Conservation (phyloP, 2,888 invertebrate species). For the Oscheius myriophilus region DNA sequence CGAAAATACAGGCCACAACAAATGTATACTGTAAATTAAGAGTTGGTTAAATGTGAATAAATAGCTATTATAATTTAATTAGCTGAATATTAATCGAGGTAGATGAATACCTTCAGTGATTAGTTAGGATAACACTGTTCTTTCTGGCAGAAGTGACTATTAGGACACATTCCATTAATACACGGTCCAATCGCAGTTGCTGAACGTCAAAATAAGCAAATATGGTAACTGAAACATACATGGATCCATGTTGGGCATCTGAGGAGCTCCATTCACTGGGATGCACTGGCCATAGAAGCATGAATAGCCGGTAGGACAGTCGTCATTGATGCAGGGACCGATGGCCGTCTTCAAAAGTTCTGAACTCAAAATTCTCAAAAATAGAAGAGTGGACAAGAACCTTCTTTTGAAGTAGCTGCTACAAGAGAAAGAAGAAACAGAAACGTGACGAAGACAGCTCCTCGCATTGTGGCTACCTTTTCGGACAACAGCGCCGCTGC, state of each 20-base stretch:
- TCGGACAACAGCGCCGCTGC: background rate
- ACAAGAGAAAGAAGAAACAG: conserved; percentile 10
- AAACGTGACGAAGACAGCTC: background rate
- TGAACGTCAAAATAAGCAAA: conserved; percentile 26
- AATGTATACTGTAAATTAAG: no score
- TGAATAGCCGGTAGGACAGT: conserved; percentile 42
- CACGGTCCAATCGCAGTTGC: conserved; percentile 50
- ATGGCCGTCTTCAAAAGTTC: conserved; percentile 49
- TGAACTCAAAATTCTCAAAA: background rate
- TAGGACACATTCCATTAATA: conserved; percentile 43
- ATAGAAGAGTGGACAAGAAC: background rate
- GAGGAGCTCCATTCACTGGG: conserved; percentile 45
- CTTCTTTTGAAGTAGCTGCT: conserved; percentile 2
- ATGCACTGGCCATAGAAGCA: conserved; percentile 56
- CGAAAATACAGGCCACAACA: no score
- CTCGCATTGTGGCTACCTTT: conserved; percentile 8
- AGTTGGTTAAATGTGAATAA: no score
- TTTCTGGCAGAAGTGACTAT: conserved; percentile 46
- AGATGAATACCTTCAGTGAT: no score
- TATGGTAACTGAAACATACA: conserved; percentile 26
- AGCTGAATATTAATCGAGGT: no score
- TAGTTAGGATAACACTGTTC: conserved; percentile 40
- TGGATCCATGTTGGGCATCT: conserved; percentile 45
- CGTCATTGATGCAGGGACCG: conserved; percentile 53
- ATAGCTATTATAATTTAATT: no score